Evolutionary conservation across 2,888 invertebrate species (phyloP).

Genomic region (Stegana nigrithorax): DNA sequence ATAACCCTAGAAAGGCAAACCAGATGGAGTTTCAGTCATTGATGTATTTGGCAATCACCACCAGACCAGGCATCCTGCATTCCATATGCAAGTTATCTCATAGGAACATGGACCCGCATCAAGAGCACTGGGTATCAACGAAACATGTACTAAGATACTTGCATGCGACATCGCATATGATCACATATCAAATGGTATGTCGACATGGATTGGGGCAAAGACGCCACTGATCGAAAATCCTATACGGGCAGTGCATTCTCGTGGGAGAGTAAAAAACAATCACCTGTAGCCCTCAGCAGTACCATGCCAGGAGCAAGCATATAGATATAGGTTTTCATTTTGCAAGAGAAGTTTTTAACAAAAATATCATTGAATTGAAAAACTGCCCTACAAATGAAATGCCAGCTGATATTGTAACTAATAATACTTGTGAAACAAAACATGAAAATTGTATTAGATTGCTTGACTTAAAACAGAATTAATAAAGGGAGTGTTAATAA

Average conservation of each 20-base stretch:
- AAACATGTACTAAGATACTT: not conserved
- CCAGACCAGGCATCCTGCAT: not conserved
- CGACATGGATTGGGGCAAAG: conserved; percentile 35
- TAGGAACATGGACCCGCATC: not conserved
- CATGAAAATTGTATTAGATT: too few relatives aligned
- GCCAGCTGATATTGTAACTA: too few relatives aligned
- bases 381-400: too few relatives aligned
- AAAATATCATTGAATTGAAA: too few relatives aligned
- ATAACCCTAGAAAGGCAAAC: not conserved
- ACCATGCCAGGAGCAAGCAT: too few relatives aligned
- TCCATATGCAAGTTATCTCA: not conserved
- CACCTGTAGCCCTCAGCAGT: conserved; percentile 20
- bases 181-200: too few relatives aligned
- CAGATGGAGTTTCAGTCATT: not conserved
- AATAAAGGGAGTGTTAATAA: too few relatives aligned
- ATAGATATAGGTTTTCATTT: too few relatives aligned
- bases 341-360: too few relatives aligned
- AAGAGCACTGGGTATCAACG: not conserved
- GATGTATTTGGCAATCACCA: not conserved
- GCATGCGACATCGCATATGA: too few relatives aligned
- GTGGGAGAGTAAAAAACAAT: conserved; percentile 21
- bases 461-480: too few relatives aligned
- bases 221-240: conserved; percentile 25
- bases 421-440: too few relatives aligned
- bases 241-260: conserved; percentile 20